phyloP scores from a whole-genome alignment of 2,888 invertebrate species.

The Sphaerophoria taeniata region DNA sequence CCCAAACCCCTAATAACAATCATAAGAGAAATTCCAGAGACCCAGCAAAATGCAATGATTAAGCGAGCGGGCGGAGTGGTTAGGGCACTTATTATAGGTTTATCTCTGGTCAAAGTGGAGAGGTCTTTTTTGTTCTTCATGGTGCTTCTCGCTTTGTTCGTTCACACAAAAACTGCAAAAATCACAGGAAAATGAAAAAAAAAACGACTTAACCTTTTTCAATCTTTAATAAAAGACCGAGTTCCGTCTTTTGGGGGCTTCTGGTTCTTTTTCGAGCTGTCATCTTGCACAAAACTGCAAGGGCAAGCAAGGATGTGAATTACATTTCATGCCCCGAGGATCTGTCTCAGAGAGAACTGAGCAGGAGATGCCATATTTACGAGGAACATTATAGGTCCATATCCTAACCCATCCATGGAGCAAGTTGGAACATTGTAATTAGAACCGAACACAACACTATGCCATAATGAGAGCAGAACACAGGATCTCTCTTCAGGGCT shows the following conservation, averaged over 20 bases:
- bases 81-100: constrained; percentile 71
- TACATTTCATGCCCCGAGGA: constrained; percentile 34
- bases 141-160: constrained; percentile 22
- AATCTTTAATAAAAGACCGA: constrained; percentile 45
- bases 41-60: neutral
- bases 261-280: constrained; percentile 65
- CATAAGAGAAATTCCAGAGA: constrained; percentile 49
- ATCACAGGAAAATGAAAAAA: constrained; percentile 7
- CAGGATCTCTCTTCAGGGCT: constrained; percentile 40
- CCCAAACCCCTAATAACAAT: constrained; percentile 65
- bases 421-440: constrained; percentile 64
- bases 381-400: constrained; percentile 33
- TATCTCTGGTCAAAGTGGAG: constrained; percentile 73
- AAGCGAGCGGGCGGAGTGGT: constrained; percentile 20
- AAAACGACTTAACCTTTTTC: neutral
- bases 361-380: constrained; percentile 42
- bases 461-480: constrained; percentile 68
- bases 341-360: constrained; percentile 33
- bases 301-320: constrained; percentile 39
- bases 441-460: constrained; percentile 43
- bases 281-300: constrained; percentile 60
- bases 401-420: constrained; percentile 17
- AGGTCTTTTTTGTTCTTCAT: constrained; percentile 69
- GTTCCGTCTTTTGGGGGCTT: constrained; percentile 50
- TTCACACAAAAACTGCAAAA: constrained; percentile 13